These are phyloP conservation scores for Acanthochromis polyacanthus DNA, from an alignment of 2,113 vertebrate genomes.

Conservation along the genomic window DNA sequence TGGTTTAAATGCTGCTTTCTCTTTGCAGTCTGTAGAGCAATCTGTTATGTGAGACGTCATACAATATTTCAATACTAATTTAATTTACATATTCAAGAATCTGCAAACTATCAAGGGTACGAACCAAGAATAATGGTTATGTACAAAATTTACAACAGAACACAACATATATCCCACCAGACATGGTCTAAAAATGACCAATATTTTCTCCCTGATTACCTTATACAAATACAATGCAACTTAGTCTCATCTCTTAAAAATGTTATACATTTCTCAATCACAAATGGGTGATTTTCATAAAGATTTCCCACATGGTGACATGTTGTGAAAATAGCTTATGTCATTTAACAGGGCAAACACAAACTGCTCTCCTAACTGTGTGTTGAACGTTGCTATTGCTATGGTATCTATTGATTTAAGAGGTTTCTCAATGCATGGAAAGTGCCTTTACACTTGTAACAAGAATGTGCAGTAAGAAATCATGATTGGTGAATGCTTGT, in stretches of 20 bases:
- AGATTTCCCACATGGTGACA: slow-evolving; percentile 65
- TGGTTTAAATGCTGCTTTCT: slow-evolving; percentile 56
- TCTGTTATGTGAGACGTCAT: slow-evolving; percentile 63
- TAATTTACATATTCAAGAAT: slow-evolving; percentile 72
- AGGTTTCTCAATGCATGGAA: slow-evolving; percentile 63
- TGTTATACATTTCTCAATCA: slow-evolving; percentile 69
- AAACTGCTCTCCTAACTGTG: slow-evolving; percentile 47
- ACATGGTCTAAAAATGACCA: slow-evolving; percentile 77
- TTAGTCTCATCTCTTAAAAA: slow-evolving; percentile 75
- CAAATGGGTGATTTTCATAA: slow-evolving; percentile 73
- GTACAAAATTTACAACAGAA: slow-evolving; percentile 76
- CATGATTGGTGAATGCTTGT: slow-evolving; percentile 41
- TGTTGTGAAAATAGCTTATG: slow-evolving; percentile 79
- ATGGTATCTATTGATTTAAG: slow-evolving; percentile 51
- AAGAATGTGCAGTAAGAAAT: slow-evolving; percentile 67
- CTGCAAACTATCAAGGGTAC: slow-evolving; percentile 66
- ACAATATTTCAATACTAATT: slow-evolving; percentile 66
- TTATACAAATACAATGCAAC: slow-evolving; percentile 69
- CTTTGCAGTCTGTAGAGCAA: slow-evolving; percentile 59
- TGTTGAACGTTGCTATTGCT: slow-evolving; percentile 71
- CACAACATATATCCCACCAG: slow-evolving; percentile 61
- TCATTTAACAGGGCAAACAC: slow-evolving; percentile 67
- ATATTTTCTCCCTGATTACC: slow-evolving; percentile 76
- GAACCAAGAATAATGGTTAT: slow-evolving; percentile 63
- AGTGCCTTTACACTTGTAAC: slow-evolving; percentile 64